phyloP scores from a whole-genome alignment of 1,140 invertebrate genomes.

The Phthorimaea operculella region DNA sequence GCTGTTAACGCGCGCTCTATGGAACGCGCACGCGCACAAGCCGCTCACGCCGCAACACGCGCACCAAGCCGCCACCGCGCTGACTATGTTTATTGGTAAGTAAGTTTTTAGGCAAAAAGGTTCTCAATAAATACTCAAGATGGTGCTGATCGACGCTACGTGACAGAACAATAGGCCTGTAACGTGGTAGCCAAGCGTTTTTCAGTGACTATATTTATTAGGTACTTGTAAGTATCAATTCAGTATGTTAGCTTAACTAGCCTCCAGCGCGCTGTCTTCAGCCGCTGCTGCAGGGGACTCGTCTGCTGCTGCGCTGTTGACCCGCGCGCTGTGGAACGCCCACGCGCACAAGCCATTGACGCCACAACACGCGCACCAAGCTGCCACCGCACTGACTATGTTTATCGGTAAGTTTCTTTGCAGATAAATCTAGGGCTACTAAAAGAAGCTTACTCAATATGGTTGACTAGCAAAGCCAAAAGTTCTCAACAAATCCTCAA shows the following conservation, averaged over 20 bases:
- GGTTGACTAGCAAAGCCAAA: too few relatives aligned
- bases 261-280: conserved; percentile 25
- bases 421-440: too few relatives aligned
- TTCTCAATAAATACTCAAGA: neutral
- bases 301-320: conserved; percentile 37
- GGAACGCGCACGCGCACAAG: conserved; percentile 47
- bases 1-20: conserved; percentile 46
- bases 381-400: conserved; percentile 29
- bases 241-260: too few relatives aligned
- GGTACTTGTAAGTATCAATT: too few relatives aligned
- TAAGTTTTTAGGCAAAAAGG: too few relatives aligned
- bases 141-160: neutral
- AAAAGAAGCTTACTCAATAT: too few relatives aligned
- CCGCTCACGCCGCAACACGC: conserved; percentile 23
- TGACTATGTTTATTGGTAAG: conserved; percentile 42
- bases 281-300: conserved; percentile 31
- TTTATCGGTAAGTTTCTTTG: conserved; percentile 44
- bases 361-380: conserved; percentile 20
- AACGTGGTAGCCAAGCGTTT: too few relatives aligned
- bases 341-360: conserved; percentile 33
- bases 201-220: too few relatives aligned
- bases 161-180: neutral
- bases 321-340: conserved; percentile 55
- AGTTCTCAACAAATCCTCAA: neutral
- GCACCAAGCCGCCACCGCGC: conserved; percentile 27